A percentile compares a stretch with the other conserved stretches of the same genome.
Conservation (phyloP, 2,797 vertebrate genomes). For the Alosa sapidissima region DNA sequence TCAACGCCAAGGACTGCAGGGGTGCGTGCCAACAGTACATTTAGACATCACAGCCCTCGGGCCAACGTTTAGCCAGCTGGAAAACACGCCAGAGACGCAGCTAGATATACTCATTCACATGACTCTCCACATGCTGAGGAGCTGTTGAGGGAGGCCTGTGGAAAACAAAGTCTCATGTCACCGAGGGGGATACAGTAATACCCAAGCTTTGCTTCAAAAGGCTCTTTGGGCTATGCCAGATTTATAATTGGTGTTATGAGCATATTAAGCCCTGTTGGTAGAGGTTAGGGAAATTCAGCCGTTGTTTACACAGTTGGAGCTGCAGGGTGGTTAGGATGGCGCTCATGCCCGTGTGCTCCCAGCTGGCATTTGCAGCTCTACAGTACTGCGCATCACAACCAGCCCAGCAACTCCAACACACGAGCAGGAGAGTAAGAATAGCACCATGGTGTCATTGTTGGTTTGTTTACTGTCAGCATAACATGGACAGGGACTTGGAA, state of each 20-base stretch:
- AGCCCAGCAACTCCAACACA: not conserved
- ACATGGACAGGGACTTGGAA: not conserved
- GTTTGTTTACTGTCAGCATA: constrained; percentile 8
- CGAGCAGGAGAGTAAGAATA: constrained; percentile 21
- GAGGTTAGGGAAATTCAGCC: constrained; percentile 16
- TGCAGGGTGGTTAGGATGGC: constrained; percentile 20
- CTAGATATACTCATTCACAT: constrained; percentile 12
- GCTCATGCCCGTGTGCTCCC: constrained; percentile 16
- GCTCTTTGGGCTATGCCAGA: not conserved
- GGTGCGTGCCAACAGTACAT: constrained; percentile 68
- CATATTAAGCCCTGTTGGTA: constrained; percentile 1
- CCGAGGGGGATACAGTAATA: not conserved
- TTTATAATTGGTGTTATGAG: constrained; percentile 15
- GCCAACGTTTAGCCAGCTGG: not conserved
- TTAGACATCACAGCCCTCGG: not conserved
- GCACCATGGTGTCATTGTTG: constrained; percentile 3
- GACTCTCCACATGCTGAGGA: not conserved
- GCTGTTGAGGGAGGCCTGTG: not conserved
- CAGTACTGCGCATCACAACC: not conserved
- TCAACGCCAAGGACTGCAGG: constrained; percentile 84
- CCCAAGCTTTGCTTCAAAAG: not conserved
- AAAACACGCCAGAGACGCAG: not conserved
- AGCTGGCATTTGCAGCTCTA: constrained; percentile 21
- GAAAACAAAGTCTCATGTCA: not conserved
- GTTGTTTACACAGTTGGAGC: constrained; percentile 49